Conservation (phyloP, 2,888 invertebrate species). For the Gasteruption jaculator region DNA sequence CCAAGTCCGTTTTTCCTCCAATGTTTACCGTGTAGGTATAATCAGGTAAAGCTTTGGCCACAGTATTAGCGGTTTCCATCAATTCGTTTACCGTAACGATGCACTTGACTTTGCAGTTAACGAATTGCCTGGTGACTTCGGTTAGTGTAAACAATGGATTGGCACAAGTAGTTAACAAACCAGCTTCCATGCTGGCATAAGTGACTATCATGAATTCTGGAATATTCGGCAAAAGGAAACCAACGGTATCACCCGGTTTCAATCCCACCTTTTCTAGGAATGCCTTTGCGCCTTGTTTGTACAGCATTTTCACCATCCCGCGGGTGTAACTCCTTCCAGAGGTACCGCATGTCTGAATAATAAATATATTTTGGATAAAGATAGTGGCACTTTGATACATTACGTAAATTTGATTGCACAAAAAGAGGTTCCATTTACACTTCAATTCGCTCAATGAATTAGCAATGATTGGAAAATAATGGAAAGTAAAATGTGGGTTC, state of each 20-base stretch:
- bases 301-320: conserved; percentile 58
- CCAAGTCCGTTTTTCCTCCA: conserved; percentile 58
- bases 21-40: conserved; percentile 64
- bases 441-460: conserved; percentile 29
- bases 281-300: conserved; percentile 59
- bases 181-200: conserved; percentile 64
- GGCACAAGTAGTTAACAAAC: conserved; percentile 64
- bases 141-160: conserved; percentile 68
- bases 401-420: background rate
- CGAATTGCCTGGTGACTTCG: conserved; percentile 62
- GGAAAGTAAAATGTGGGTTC: too few species aligned
- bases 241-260: conserved; percentile 62
- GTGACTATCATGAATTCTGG: conserved; percentile 67
- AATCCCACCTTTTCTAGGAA: conserved; percentile 58
- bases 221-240: conserved; percentile 65
- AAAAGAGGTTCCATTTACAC: conserved; percentile 13
- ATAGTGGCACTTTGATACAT: too few species aligned
- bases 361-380: conserved; percentile 27
- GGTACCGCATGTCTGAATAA: conserved; percentile 62
- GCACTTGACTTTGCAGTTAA: conserved; percentile 61
- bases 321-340: conserved; percentile 65
- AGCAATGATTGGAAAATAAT: too few species aligned
- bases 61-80: conserved; percentile 58
- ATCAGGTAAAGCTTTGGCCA: conserved; percentile 55
- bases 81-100: conserved; percentile 63